A percentile compares a stretch with the other conserved stretches of the same genome.
phyloP scores from a whole-genome alignment of 2,797 vertebrate genomes.

The Linurgus olivaceus region DNA sequence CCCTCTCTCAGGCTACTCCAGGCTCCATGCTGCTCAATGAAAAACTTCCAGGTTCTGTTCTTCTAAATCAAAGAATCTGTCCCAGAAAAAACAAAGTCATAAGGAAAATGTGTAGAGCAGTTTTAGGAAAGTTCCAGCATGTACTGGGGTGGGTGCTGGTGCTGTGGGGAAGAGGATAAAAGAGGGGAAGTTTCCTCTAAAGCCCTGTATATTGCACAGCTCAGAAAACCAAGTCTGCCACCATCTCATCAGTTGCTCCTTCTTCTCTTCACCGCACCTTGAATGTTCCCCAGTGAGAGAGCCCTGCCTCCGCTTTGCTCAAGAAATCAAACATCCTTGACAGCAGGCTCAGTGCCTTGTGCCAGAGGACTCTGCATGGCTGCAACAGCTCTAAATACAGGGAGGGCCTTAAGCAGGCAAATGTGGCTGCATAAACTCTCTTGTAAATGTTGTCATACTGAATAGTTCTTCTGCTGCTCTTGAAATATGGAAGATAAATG shows the following conservation, averaged over 20 bases:
- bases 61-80: neutral
- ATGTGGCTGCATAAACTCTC: neutral
- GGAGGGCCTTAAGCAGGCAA: neutral
- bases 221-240: neutral
- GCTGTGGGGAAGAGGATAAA: neutral
- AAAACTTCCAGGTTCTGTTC: neutral
- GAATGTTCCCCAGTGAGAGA: neutral
- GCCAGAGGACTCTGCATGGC: neutral
- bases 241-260: neutral
- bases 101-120: neutral
- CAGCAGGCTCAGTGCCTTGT: neutral
- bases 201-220: neutral
- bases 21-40: neutral
- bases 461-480: neutral
- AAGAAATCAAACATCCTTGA: neutral
- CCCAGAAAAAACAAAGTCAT: neutral
- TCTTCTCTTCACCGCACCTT: neutral
- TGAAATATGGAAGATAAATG: neutral
- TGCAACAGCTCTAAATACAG: neutral
- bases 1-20: neutral
- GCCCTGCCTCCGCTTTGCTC: neutral
- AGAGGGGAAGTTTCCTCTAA: neutral
- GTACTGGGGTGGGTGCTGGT: neutral
- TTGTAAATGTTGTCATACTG: neutral
- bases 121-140: neutral